Evolutionary conservation across 2,797 vertebrate genomes (phyloP), one percentile per base, ranked within the genome.

Genomic region (Diplodus sargus): DNA sequence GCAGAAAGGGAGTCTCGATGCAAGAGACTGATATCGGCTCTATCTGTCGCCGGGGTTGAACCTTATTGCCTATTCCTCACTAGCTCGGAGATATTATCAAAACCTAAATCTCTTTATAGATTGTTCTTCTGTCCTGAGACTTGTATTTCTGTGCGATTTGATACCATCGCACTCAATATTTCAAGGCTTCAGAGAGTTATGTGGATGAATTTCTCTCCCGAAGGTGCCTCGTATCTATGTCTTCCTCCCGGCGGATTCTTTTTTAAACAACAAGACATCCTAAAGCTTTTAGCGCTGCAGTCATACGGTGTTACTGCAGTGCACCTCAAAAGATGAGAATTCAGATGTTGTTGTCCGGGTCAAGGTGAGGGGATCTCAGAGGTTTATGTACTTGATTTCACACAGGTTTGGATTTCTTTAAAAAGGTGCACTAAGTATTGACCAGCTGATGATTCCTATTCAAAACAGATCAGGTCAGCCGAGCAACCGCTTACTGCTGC

Each of bases 141-240:
- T 57, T 62, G 79, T 67, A 74, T 70, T 89, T 87, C 76, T 84
- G 82, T 82, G 67, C 70, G 18, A 58, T 84, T 84, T 82, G 86
- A 92, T 91, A 85, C 59, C 43, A 90, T 91, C 85, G 13, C 57
- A 73, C 70, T 87, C 75, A 85, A 89, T 91, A 92, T 91, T 91
- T 91, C 66, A 91, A 78, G 71, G 64, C 74, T 69, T 83, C 57
- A 81, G 83, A 74, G 70, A 58, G 61, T 84, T 69, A 70, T 75
- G 63, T 60, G 72, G 69, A 80, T 82, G 54, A 23, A 83, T 78
- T 69, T 85, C 69, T 63, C 28, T 67, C 79, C 71, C 78, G 48
- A 2, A 11, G 68, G 81, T 69, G 54, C 64, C 61, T 54, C 57
- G 48, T 73, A 80, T 87, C 72, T 69, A 57, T 53, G 43, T 78